These are phyloP conservation scores for Bolinopsis microptera DNA, from an alignment of 37 sponge, comb jelly and placozoan genomes.

Conservation along the genomic window DNA sequence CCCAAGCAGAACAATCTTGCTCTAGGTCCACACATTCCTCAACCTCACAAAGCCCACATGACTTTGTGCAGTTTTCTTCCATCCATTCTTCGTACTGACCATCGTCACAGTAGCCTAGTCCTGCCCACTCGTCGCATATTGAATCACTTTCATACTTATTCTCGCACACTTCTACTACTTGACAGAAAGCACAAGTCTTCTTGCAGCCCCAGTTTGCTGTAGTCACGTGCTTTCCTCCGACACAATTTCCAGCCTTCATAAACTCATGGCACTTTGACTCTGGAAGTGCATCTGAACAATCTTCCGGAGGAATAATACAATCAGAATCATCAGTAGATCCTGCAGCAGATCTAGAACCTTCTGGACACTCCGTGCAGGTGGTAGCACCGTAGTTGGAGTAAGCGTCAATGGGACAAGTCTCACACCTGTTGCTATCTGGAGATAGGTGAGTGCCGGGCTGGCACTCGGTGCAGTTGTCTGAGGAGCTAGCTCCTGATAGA, in stretches of 20 bases:
- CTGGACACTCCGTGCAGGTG: constrained; percentile 10
- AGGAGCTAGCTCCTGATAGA: neutral
- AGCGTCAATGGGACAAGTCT: neutral
- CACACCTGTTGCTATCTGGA: constrained; percentile 10
- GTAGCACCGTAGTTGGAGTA: constrained; percentile 9
- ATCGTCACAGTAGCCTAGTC: neutral
- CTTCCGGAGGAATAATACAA: neutral
- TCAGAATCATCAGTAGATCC: neutral
- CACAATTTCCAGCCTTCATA: neutral
- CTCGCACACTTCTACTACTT: neutral
- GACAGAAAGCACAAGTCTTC: constrained; percentile 44
- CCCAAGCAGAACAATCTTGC: neutral
- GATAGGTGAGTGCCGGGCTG: neutral
- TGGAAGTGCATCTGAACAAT: constrained; percentile 3
- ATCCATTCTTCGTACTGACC: neutral
- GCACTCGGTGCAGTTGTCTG: constrained; percentile 6
- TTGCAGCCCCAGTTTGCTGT: constrained; percentile 17
- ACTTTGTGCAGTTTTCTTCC: neutral
- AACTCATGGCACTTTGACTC: neutral
- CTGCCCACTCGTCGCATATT: neutral
- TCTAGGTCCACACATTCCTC: constrained; percentile 19
- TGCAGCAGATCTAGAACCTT: neutral
- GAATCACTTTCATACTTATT: neutral
- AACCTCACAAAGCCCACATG: neutral
- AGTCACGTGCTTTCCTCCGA: neutral